Evolutionary conservation across 2,888 invertebrate species (phyloP), one percentile per base, ranked within the genome.

Genomic region (Perdita meconis): DNA sequence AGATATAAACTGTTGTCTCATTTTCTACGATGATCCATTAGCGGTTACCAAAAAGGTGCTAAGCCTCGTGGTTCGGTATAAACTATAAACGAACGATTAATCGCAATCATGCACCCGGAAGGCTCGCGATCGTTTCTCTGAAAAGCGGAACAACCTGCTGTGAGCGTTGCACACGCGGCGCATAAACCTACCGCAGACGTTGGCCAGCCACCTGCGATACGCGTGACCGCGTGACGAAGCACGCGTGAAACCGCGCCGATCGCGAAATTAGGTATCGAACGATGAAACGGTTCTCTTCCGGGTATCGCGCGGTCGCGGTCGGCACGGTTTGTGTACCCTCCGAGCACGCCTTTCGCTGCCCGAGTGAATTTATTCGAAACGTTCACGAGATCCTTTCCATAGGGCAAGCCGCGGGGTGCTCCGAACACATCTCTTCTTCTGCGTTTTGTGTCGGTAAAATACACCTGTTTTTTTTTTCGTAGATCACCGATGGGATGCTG

Each of bases 191-290:
- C 57, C 8, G 47, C 19, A 47, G 51, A 63, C 59, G 42, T 42
- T 66, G 57, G 51, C 57, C 56, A 65, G 70, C 71, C 78, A 77
- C 78, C 71, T 71, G 77, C 77, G 78, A 77, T 77, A 78, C 78
- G 78, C 78, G 77, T 78, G 77, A 78, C 66, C 78, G 78, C 78
- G 63, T 78, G 78, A 77, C 71, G 71, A 78, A 66, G 78, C 65
- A 78, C 77, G 78, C 77, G 70, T 70, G 77, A 76, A 78, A 66
- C 78, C 56, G 70, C 78, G 56, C 57, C 77, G 78, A 78, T 78
- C 77, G 70, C 57, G 57, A 78, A 77, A 78, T 78, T 77, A n/a
- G n/a, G n/a, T n/a, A 78, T 77, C 77, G 66, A 30, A 74, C 44
- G 76, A 77, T 66, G 78, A 65, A 77, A 78, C 70, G 57, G 38